Evolutionary conservation across 2,797 vertebrate genomes (phyloP).

Genomic region (Catostomus latipinnis): DNA sequence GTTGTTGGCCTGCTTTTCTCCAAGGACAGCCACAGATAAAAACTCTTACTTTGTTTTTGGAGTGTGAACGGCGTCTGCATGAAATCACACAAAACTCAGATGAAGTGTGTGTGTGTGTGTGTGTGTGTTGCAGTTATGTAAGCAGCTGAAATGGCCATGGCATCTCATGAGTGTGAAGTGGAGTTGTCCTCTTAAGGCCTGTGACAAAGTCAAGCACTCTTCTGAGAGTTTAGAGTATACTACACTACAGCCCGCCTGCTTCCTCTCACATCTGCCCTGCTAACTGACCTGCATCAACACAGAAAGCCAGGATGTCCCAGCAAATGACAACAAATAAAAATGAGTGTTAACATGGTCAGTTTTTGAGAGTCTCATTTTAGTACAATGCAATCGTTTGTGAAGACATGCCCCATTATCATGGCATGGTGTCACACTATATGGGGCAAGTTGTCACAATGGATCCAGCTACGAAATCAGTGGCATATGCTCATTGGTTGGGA

Average conservation of each 20-base stretch:
- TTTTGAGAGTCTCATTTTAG: not conserved
- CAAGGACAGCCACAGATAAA: slow-evolving; percentile 52
- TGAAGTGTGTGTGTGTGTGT: slow-evolving; percentile 1
- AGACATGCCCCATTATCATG: too few relatives aligned
- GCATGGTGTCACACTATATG: too few relatives aligned
- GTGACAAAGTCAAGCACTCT: slow-evolving; percentile 50
- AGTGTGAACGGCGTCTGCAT: slow-evolving; percentile 40
- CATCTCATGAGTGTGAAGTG: slow-evolving; percentile 50
- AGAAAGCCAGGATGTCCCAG: slow-evolving; percentile 30
- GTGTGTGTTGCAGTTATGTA: slow-evolving; percentile 51
- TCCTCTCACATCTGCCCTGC: slow-evolving; percentile 36
- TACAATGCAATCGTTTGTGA: not conserved
- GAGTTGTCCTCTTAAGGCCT: slow-evolving; percentile 56
- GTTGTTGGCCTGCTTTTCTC: slow-evolving; percentile 60
- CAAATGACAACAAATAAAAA: slow-evolving; percentile 14
- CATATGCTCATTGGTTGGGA: too few relatives aligned
- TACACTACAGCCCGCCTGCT: slow-evolving; percentile 28
- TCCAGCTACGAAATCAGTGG: too few relatives aligned
- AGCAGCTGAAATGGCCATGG: slow-evolving; percentile 55
- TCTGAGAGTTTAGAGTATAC: slow-evolving; percentile 43
- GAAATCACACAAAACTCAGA: slow-evolving; percentile 9
- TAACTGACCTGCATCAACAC: slow-evolving; percentile 47
- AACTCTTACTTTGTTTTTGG: slow-evolving; percentile 49
- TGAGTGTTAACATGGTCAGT: slow-evolving; percentile 15
- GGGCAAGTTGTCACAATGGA: too few relatives aligned